These are phyloP conservation scores for Notarius lentiginosus DNA, from an alignment of 2,113 vertebrate genomes.

Conservation along the genomic window DNA sequence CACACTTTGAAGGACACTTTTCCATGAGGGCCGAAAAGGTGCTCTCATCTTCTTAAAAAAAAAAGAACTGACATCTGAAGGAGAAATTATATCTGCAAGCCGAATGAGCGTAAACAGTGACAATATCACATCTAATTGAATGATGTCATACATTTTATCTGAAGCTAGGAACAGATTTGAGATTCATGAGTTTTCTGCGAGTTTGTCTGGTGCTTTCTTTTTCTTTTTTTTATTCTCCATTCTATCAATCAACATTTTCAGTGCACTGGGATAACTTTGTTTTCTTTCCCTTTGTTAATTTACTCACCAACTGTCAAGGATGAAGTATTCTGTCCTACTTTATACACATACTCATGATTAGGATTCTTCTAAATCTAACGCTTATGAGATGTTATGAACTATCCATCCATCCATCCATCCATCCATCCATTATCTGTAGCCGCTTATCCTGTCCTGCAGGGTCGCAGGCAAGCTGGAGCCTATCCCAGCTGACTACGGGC, in stretches of 20 bases:
- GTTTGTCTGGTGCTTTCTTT: not conserved
- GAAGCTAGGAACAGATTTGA: not conserved
- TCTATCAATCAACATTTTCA: not conserved
- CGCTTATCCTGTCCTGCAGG: too few species aligned
- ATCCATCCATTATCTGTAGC: too few species aligned
- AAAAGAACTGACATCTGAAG: slow-evolving; percentile 35
- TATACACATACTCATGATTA: not conserved
- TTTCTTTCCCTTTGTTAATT: not conserved
- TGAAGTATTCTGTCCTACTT: not conserved
- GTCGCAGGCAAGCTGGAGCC: too few species aligned
- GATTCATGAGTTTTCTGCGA: not conserved
- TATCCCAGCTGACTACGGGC: too few species aligned
- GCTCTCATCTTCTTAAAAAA: slow-evolving; percentile 38
- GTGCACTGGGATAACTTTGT: not conserved
- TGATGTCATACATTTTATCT: slow-evolving; percentile 30
- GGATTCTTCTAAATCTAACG: not conserved
- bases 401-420: too few species aligned
- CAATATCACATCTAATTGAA: slow-evolving; percentile 43
- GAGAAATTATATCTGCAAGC: slow-evolving; percentile 38
- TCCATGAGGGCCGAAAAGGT: not conserved
- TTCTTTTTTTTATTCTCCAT: not conserved
- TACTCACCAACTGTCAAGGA: not conserved
- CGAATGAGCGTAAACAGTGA: slow-evolving; percentile 50
- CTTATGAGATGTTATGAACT: not conserved
- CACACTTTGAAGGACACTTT: slow-evolving; percentile 24